These are phyloP conservation scores for Pseudococcus jackbeardsleyi DNA, from an alignment of 2,888 invertebrate species.

Conservation along the genomic window DNA sequence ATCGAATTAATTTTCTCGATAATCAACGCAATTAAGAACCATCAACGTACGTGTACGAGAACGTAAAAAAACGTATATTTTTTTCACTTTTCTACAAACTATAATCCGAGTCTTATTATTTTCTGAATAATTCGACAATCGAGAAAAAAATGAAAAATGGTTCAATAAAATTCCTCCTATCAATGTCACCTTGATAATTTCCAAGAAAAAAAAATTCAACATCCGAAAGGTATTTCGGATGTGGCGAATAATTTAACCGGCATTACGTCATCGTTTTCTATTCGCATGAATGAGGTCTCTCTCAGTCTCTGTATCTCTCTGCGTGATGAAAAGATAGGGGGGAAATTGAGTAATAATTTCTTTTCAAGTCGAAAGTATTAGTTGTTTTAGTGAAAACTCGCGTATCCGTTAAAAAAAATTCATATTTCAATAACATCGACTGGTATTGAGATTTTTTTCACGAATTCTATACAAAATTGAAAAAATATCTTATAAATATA, in stretches of 20 bases:
- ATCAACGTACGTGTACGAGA: neutral
- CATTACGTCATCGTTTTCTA: constrained; percentile 34
- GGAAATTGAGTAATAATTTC: constrained; percentile 7
- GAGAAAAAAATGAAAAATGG: neutral
- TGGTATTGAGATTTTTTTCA: too few species aligned
- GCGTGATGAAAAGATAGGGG: neutral
- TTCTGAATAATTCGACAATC: neutral
- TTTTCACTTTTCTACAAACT: neutral
- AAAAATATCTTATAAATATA: neutral
- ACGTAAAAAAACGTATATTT: neutral
- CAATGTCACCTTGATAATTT: constrained; percentile 45
- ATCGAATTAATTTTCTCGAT: constrained; percentile 42
- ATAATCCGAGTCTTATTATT: neutral
- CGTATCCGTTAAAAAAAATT: neutral
- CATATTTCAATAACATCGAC: constrained; percentile 1
- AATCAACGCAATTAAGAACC: constrained; percentile 38
- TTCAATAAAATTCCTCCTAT: constrained; percentile 26
- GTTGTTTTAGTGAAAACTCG: neutral
- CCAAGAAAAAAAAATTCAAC: constrained; percentile 23
- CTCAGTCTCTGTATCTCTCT: neutral
- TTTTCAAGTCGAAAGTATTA: constrained; percentile 12
- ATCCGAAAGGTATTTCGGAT: constrained; percentile 41
- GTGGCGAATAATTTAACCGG: constrained; percentile 25
- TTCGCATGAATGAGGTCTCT: constrained; percentile 44
- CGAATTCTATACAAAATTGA: neutral